Percentiles rank a stretch among this genome's conserved stretches.
phyloP scores from a whole-genome alignment of 2,113 vertebrate species.

The Neogale vison region DNA sequence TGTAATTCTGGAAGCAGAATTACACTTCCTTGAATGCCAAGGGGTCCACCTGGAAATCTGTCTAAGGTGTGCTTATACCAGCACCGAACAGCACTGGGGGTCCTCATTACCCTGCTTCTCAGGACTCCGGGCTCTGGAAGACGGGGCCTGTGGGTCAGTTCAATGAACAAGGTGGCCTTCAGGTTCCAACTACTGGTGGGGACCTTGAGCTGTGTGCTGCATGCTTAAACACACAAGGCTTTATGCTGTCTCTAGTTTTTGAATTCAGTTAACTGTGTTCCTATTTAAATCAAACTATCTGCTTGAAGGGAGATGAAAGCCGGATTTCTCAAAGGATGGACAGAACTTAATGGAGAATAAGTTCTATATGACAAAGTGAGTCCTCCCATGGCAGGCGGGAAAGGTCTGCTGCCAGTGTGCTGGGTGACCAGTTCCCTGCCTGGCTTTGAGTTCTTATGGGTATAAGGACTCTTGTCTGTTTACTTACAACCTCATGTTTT shows the following conservation, averaged over 20 bases:
- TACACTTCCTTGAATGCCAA: background rate
- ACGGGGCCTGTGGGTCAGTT: background rate
- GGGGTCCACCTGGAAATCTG: background rate
- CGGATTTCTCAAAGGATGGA: background rate
- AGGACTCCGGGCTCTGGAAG: background rate
- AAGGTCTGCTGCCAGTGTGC: background rate
- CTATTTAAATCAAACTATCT: background rate
- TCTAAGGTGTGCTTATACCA: background rate
- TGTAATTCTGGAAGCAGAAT: background rate
- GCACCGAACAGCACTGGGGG: background rate
- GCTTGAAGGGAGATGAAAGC: background rate
- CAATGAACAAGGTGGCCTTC: background rate
- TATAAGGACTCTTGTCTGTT: background rate
- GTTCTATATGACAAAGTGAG: background rate
- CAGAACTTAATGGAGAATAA: background rate
- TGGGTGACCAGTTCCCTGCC: too few species aligned
- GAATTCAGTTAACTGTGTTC: background rate
- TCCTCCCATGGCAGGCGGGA: rapidly evolving
- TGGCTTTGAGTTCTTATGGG: background rate
- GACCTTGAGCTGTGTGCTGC: background rate
- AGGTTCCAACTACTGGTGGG: background rate
- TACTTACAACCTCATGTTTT: background rate
- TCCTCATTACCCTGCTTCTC: background rate
- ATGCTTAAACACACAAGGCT: background rate
- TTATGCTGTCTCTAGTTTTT: background rate